phyloP scores from a whole-genome alignment of 30 jellyfish, hydroid and myxozoan species.

The Aurelia coerulea region DNA sequence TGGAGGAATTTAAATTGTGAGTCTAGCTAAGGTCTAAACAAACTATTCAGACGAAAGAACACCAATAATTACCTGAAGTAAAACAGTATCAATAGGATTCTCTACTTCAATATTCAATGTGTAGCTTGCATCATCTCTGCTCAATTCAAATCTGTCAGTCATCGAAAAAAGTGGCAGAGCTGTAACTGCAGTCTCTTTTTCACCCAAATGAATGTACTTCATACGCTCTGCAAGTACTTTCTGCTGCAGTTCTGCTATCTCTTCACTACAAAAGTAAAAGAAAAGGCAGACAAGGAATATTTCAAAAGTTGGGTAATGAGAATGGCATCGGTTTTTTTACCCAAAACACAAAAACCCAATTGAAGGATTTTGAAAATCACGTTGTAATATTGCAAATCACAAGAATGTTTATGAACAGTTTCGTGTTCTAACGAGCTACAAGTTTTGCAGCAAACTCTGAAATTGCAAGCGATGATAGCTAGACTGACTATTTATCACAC shows the following conservation, averaged over 20 bases:
- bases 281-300: no score
- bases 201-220: constrained; percentile 68
- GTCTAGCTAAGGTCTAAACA: no score
- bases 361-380: no score
- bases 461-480: no score
- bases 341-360: no score
- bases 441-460: no score
- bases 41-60: no score
- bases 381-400: no score
- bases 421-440: no score
- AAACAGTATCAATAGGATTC: constrained; percentile 86
- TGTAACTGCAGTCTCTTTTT: constrained; percentile 82
- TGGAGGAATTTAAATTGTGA: no score
- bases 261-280: constrained; percentile 36
- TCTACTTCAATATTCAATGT: constrained; percentile 89
- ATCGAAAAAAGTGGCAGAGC: constrained; percentile 88
- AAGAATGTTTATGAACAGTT: no score
- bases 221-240: constrained; percentile 76
- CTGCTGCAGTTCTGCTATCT: constrained; percentile 88
- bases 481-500: no score
- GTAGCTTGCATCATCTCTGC: constrained; percentile 96
- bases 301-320: neutral
- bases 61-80: constrained; percentile 65
- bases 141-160: constrained; percentile 80
- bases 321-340: neutral